Base-by-base conservation (phyloP, 2,888 invertebrate genomes). In the Pyrgus malvae region DNA sequence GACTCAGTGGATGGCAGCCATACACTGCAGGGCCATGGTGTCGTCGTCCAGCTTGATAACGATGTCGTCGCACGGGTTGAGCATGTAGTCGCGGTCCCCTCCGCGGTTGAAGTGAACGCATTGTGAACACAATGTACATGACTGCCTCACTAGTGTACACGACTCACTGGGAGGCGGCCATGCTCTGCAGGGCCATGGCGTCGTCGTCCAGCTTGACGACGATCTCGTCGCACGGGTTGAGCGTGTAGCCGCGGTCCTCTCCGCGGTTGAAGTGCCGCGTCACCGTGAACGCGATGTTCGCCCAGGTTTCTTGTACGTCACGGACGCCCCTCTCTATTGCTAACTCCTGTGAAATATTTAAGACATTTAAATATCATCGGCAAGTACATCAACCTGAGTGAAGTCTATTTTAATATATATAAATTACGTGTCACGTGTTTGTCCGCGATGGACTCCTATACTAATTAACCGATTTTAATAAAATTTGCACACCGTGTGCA, bases 301-400 rank as follows among this genome's bases (percentile, higher is more conserved):
- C 91, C 96, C 96, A 96, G 0, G 93, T 92, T 21, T 96, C 95
- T 49, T 94, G 93, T 0, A 98, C 93, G 44, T 97, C 96, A 69
- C 93, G 94, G 0, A 98, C 95, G 9, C 96, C 96, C 63, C 94
- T 95, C 77, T 98, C 98, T 67, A 98, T 97, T n/a, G 94, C 93
- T 70, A 97, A 85, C 79, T 98, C 98, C 89, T 91, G 60, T 3
- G 2, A 31, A 11, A 6, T 0, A 7, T 16, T n/a, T n/a, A n/a
- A n/a, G n/a, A n/a, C n/a, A n/a, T n/a, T n/a, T n/a, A n/a, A n/a
- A n/a, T n/a, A n/a, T n/a, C n/a, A n/a, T n/a, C n/a, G n/a, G n/a
- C n/a, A n/a, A n/a, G n/a, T n/a, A n/a, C n/a, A n/a, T n/a, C n/a
- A n/a, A n/a, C n/a, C n/a, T n/a, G n/a, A n/a, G n/a, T n/a, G n/a